Evolutionary conservation across 2,888 invertebrate species (phyloP).

Genomic region (Pteria penguin): DNA sequence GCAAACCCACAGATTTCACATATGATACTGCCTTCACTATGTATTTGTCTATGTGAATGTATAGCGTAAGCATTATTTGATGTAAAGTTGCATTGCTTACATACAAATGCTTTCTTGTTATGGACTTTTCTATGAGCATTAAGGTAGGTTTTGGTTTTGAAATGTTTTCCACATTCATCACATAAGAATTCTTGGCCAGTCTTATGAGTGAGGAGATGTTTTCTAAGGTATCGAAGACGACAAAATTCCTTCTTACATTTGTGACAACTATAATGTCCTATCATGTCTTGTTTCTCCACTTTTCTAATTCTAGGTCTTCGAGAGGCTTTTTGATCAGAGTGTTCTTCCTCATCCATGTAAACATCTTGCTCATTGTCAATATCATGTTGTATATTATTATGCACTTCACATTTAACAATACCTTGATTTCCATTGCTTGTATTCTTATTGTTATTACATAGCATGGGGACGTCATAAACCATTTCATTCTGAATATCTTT

Average conservation of each 20-base stretch:
- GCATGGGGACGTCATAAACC: too few species aligned
- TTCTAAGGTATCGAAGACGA: slow-evolving; percentile 69
- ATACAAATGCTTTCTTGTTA: slow-evolving; percentile 64
- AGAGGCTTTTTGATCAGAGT: too few species aligned
- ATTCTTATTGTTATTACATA: too few species aligned
- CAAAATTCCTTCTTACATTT: slow-evolving; percentile 73
- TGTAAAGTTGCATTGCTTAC: slow-evolving; percentile 75
- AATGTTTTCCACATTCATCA: slow-evolving; percentile 74
- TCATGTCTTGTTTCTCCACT: slow-evolving; percentile 69
- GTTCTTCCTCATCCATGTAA: too few species aligned
- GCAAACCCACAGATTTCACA: slow-evolving; percentile 77
- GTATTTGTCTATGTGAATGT: slow-evolving; percentile 75
- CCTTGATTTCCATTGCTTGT: too few species aligned
- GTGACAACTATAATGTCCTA: slow-evolving; percentile 65
- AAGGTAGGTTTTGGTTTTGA: slow-evolving; percentile 72
- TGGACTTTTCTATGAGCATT: slow-evolving; percentile 69
- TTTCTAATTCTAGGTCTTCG: too few species aligned
- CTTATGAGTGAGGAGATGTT: slow-evolving; percentile 66
- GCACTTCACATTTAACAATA: too few species aligned
- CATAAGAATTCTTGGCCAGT: slow-evolving; percentile 68
- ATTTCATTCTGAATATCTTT: too few species aligned
- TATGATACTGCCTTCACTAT: slow-evolving; percentile 72
- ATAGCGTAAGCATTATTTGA: slow-evolving; percentile 72
- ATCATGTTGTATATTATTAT: too few species aligned
- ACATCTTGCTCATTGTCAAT: too few species aligned